These are phyloP conservation scores for Melangyna quadrimaculata DNA, from an alignment of 2,888 invertebrate genomes.

Conservation along the genomic window DNA sequence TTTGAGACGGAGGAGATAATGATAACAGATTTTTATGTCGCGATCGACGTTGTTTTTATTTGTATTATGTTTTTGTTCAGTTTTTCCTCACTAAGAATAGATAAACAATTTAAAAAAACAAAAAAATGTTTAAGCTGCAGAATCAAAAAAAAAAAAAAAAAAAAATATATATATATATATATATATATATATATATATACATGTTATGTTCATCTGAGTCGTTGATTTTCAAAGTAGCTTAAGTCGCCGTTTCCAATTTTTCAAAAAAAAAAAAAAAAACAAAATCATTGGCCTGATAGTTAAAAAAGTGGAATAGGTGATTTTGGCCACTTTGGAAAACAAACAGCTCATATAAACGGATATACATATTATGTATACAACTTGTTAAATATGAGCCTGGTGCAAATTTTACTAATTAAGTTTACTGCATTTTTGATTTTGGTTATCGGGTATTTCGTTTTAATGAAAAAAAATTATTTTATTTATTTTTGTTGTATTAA, in stretches of 20 bases:
- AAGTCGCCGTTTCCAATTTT: not conserved
- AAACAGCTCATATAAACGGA: not conserved
- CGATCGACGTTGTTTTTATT: not conserved
- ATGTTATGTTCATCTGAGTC: not conserved
- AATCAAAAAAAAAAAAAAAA: not conserved
- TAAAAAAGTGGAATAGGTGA: not conserved
- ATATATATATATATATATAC: not conserved
- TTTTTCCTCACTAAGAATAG: not conserved
- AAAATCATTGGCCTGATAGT: not conserved
- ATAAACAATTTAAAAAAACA: not conserved
- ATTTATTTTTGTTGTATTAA: slow-evolving; percentile 20
- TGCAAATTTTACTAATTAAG: slow-evolving; percentile 29
- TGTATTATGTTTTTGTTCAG: not conserved
- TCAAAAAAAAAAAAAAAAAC: not conserved
- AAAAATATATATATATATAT: not conserved
- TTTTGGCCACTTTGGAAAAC: not conserved
- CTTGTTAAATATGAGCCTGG: slow-evolving; percentile 40
- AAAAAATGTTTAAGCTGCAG: slow-evolving; percentile 16
- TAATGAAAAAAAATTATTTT: not conserved
- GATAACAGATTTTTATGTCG: not conserved
- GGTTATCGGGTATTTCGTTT: slow-evolving; percentile 38
- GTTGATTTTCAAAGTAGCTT: not conserved
- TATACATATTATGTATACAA: not conserved
- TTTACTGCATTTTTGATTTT: slow-evolving; percentile 39
- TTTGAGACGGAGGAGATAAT: not conserved